Evolutionary conservation across 2,888 invertebrate species (phyloP).

Genomic region (Oligia fasciuncula): DNA sequence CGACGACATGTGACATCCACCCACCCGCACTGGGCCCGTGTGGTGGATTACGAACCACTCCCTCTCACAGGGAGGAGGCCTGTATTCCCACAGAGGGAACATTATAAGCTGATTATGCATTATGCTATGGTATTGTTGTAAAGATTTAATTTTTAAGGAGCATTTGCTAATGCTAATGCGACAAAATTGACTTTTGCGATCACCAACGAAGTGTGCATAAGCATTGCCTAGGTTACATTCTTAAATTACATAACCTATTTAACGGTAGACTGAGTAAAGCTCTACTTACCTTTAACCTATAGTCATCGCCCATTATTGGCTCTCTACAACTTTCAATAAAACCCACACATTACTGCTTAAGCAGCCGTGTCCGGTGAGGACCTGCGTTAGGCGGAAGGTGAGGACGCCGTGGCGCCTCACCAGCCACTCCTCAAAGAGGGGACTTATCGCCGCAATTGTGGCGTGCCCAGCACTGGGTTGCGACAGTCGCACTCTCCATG

Average conservation of each 20-base stretch:
- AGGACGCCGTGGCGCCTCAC: too few relatives aligned
- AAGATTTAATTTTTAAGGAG: not conserved
- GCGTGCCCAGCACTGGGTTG: too few relatives aligned
- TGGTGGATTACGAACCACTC: not conserved
- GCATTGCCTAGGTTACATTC: not conserved
- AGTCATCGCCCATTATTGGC: not conserved
- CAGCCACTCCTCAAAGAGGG: too few relatives aligned
- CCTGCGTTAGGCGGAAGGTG: too few relatives aligned
- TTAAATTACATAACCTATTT: constrained; percentile 1
- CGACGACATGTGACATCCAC: not conserved
- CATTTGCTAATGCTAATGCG: not conserved
- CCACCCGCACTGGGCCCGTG: not conserved
- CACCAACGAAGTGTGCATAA: not conserved
- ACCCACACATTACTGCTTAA: not conserved
- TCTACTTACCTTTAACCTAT: constrained; percentile 8
- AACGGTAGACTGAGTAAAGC: not conserved
- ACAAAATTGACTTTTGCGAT: not conserved
- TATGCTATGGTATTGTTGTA: not conserved
- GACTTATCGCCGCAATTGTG: too few relatives aligned
- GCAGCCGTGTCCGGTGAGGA: too few relatives aligned
- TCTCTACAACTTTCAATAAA: not conserved
- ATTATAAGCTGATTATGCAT: not conserved
- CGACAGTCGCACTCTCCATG: too few relatives aligned
- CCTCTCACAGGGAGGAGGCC: not conserved
- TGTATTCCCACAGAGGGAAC: not conserved